Evolutionary conservation across 2,797 vertebrate species (phyloP), one percentile per base, ranked within the genome.

Genomic region (Microctenopoma lineatum): DNA sequence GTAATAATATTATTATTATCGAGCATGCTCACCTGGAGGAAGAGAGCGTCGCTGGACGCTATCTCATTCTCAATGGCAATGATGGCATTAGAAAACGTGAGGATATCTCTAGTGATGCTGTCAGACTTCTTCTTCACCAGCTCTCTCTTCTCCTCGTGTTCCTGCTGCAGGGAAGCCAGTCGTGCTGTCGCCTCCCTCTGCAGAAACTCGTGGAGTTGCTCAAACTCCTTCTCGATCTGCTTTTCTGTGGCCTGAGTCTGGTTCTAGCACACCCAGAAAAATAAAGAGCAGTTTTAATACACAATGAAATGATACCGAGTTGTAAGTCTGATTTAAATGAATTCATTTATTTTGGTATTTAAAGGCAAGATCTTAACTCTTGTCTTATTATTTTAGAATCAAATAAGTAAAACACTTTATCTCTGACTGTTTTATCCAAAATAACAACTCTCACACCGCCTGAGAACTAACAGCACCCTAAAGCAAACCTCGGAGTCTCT

Each of bases 11-110:
- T 21, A 21, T 21, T 21, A 21, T 21, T 4, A 29, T 4, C 2
- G 25, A 26, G 16, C 9, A 4, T 7, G 13, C 52, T 72, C 26
- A 94, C 94, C 89, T 91, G 90, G 4, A 95, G 89, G 58, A 95
- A 95, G 29, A 80, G 70, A 3, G 72, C 77, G 7, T 95, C 87
- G 0, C 65, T 58, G 50, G 85, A 80, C 0, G 89, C 84, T 0
- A 94, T 88, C 83, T 94, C 93, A 0, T 93, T 94, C 72, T 94
- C 94, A 0, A 93, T 57, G 52, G 91, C 90, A 15, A 93, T 91
- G 70, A 95, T 45, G 1, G 90, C 89, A 0, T 94, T 92, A 2
- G 94, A 94, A 63, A 93, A 90, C 6, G 73, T 89, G 56, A 94
- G 84, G 77, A 95, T 94, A 6, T 93, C 87, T 36, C 89, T 83